Conservation (phyloP, 2,797 vertebrate genomes). For the Setipinna tenuifilis region DNA sequence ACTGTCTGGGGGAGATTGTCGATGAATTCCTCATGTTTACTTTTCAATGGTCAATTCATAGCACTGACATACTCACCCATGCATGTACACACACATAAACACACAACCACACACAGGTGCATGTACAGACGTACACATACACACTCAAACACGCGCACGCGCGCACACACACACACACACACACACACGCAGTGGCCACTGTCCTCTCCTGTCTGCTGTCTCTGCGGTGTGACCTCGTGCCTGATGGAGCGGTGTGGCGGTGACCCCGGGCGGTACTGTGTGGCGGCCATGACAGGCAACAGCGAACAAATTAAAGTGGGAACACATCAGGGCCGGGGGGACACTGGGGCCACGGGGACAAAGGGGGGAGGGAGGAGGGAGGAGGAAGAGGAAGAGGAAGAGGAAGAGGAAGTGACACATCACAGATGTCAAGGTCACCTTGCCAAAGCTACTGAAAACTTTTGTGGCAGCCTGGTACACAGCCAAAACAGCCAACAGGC, state of each 20-base stretch:
- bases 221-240: slow-evolving; percentile 29
- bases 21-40: background rate
- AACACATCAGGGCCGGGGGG: slow-evolving; percentile 16
- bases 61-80: background rate
- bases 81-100: background rate
- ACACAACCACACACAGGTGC: background rate
- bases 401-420: slow-evolving; percentile 23
- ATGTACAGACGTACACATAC: background rate
- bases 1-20: background rate
- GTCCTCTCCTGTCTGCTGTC: background rate
- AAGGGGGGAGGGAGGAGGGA: background rate
- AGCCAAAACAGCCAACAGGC: slow-evolving; percentile 21
- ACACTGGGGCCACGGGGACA: background rate
- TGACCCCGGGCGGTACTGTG: slow-evolving; percentile 25
- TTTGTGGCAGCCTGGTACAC: background rate
- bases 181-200: background rate
- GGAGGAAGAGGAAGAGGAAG: background rate
- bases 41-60: background rate
- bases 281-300: slow-evolving; percentile 26
- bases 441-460: slow-evolving; percentile 24
- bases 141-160: background rate
- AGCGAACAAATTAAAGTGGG: slow-evolving; percentile 34
- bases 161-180: background rate
- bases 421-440: slow-evolving; percentile 29
- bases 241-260: slow-evolving; percentile 24